Conservation (phyloP, 2,888 invertebrate species). For the Octonoba sinensis region DNA sequence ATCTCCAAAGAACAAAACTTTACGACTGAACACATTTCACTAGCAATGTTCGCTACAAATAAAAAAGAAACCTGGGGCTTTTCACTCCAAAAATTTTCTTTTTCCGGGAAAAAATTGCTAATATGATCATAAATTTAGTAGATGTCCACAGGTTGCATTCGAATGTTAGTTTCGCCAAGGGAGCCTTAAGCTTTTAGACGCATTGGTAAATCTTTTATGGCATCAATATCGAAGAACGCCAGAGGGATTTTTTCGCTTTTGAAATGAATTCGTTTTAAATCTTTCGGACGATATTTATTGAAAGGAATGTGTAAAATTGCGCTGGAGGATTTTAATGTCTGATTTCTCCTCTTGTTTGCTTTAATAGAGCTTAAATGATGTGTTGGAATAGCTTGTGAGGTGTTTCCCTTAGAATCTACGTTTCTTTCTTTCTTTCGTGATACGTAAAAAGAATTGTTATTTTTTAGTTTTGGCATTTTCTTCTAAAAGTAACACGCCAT, state of each 20-base stretch:
- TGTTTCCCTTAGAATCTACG: too few species aligned
- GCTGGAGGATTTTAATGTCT: neutral
- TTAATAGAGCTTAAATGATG: too few species aligned
- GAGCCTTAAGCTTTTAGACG: conserved; percentile 17
- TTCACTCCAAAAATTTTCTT: conserved; percentile 26
- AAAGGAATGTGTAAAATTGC: neutral
- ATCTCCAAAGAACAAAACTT: conserved; percentile 45
- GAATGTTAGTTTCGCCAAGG: conserved; percentile 33
- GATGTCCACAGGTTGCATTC: conserved; percentile 53
- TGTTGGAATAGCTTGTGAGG: too few species aligned
- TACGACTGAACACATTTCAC: conserved; percentile 41
- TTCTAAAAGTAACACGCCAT: too few species aligned
- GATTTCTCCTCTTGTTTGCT: neutral
- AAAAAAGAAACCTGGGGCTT: conserved; percentile 15
- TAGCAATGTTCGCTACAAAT: neutral
- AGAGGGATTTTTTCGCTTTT: neutral
- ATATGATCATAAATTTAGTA: conserved; percentile 50
- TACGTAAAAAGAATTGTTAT: too few species aligned
- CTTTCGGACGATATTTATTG: conserved; percentile 2
- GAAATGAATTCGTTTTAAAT: conserved; percentile 4
- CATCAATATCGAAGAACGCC: conserved; percentile 23
- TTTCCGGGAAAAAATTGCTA: conserved; percentile 14
- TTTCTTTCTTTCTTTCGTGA: too few species aligned
- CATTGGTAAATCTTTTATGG: conserved; percentile 49
- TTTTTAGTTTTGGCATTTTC: too few species aligned